Conservation (phyloP, 2,888 invertebrate genomes). For the Cheilosia impressa region DNA sequence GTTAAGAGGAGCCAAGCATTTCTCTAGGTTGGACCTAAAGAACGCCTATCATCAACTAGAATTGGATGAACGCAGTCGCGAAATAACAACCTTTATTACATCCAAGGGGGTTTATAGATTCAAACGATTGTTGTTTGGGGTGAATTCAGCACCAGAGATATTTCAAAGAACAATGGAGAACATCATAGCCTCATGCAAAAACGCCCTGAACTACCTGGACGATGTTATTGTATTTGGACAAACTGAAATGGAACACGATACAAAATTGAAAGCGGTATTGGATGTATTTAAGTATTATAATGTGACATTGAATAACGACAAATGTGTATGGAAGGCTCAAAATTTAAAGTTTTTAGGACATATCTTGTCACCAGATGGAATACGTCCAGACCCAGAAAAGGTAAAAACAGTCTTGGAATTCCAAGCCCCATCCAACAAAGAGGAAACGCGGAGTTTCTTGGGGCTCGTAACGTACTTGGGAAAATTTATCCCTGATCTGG, state of each 20-base stretch:
- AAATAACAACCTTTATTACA: slow-evolving; percentile 66
- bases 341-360: slow-evolving; percentile 75
- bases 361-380: slow-evolving; percentile 51
- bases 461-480: slow-evolving; percentile 65
- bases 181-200: slow-evolving; percentile 68
- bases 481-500: slow-evolving; percentile 68
- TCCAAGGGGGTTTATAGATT: slow-evolving; percentile 75
- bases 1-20: slow-evolving; percentile 72
- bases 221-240: slow-evolving; percentile 76
- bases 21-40: slow-evolving; percentile 77
- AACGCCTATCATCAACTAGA: slow-evolving; percentile 77
- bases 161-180: too few relatives aligned
- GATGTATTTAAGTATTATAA: slow-evolving; percentile 63
- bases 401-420: slow-evolving; percentile 71
- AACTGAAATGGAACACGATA: slow-evolving; percentile 77
- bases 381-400: slow-evolving; percentile 56
- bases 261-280: slow-evolving; percentile 65
- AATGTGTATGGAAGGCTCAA: slow-evolving; percentile 65
- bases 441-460: slow-evolving; percentile 61
- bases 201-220: slow-evolving; percentile 66
- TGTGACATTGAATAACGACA: slow-evolving; percentile 76
- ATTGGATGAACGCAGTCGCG: slow-evolving; percentile 48
- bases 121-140: too few relatives aligned
- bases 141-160: too few relatives aligned
- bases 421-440: slow-evolving; percentile 54